phyloP scores from a whole-genome alignment of 2,888 invertebrate species.

The Drosophila subquinaria region DNA sequence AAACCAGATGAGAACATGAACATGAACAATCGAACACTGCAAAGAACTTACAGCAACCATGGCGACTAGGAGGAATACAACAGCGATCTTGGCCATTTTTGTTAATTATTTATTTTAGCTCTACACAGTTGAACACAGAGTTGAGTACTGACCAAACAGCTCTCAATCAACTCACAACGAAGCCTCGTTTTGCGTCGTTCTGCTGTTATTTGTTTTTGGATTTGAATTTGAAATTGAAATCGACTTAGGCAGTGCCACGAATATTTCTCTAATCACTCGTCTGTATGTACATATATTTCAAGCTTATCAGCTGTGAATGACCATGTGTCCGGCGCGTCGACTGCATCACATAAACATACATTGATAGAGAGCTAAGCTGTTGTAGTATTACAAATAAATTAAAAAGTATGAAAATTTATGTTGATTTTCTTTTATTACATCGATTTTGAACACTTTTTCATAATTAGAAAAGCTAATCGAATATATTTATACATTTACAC shows the following conservation, averaged over 20 bases:
- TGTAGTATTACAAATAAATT: background rate
- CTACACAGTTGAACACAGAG: slow-evolving; percentile 42
- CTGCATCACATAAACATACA: background rate
- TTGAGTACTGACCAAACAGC: slow-evolving; percentile 47
- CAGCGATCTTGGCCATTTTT: slow-evolving; percentile 56
- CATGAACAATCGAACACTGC: background rate
- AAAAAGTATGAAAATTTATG: background rate
- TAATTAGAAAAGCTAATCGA: too few relatives aligned
- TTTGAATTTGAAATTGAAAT: slow-evolving; percentile 7
- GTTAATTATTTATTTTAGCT: slow-evolving; percentile 22
- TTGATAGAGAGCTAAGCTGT: background rate
- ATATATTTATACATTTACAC: too few relatives aligned
- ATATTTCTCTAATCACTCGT: slow-evolving; percentile 5
- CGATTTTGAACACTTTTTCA: too few relatives aligned
- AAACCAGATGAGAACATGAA: background rate
- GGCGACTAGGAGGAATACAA: slow-evolving; percentile 47
- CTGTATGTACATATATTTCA: background rate
- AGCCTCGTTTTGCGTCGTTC: slow-evolving; percentile 46
- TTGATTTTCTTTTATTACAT: too few relatives aligned
- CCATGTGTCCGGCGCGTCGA: background rate
- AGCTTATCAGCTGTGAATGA: slow-evolving; percentile 8
- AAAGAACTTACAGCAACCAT: slow-evolving; percentile 55
- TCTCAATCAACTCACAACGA: slow-evolving; percentile 20
- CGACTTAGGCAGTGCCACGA: background rate
- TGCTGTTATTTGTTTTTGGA: slow-evolving; percentile 8